phyloP scores from a whole-genome alignment of 2,113 vertebrate genomes.

The Phycodurus eques region DNA sequence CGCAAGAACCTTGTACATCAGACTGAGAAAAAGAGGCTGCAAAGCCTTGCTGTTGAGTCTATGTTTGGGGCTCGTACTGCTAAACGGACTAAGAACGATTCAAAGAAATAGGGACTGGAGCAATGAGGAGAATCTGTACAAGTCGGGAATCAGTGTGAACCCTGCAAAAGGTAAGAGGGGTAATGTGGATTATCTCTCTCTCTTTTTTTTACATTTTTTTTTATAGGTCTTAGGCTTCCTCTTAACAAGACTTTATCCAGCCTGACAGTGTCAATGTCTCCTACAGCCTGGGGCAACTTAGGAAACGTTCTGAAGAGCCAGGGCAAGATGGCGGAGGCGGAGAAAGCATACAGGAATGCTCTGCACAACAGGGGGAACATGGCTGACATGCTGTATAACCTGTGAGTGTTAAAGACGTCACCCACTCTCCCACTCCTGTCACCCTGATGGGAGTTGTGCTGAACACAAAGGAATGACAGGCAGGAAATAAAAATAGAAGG shows the following conservation, averaged over 20 bases:
- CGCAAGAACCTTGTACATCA: slow-evolving; percentile 83
- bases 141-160: slow-evolving; percentile 95
- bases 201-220: not conserved
- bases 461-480: slow-evolving; percentile 3
- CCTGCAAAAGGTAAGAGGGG: slow-evolving; percentile 91
- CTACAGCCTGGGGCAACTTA: slow-evolving; percentile 95
- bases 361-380: slow-evolving; percentile 98
- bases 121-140: slow-evolving; percentile 97
- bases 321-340: slow-evolving; percentile 93
- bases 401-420: slow-evolving; percentile 82
- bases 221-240: not conserved
- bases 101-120: slow-evolving; percentile 95
- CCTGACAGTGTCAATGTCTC: slow-evolving; percentile 33
- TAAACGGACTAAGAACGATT: slow-evolving; percentile 89
- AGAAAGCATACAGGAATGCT: slow-evolving; percentile 93
- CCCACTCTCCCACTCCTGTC: not conserved
- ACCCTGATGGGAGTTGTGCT: slow-evolving; percentile 10
- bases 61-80: slow-evolving; percentile 83
- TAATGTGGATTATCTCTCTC: not conserved
- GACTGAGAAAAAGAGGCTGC: slow-evolving; percentile 81
- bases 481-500: slow-evolving; percentile 32
- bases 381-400: slow-evolving; percentile 99
- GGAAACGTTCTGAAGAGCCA: slow-evolving; percentile 99
- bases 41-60: slow-evolving; percentile 83
- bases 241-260: not conserved